Evolutionary conservation across 2,113 vertebrate genomes (phyloP), one percentile per base, ranked within the genome.

Genomic region (Pangasianodon hypophthalmus): DNA sequence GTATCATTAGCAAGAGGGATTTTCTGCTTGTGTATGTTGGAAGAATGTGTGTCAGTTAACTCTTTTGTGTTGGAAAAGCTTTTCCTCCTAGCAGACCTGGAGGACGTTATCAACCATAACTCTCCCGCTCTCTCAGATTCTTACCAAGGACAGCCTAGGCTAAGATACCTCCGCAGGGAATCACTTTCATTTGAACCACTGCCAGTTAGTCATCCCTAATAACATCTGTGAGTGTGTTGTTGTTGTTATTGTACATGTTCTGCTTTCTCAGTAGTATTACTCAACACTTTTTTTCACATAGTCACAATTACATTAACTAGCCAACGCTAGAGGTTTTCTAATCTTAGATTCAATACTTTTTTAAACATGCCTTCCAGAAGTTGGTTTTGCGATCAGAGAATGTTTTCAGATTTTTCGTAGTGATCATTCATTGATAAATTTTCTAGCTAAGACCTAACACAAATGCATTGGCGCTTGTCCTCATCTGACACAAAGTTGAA

Each of bases 1-100:
- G 90, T 79, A 84, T 90, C 90, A 90, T 92, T 92, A 88, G 54
- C 69, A 46, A 73, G 52, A 54, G 24, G 71, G 86, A 81, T 92
- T 91, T 80, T 88, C 56, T 88, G 48, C 41, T 86, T 71, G 50
- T 67, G 62, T 81, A n/a, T 80, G 60, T 88, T 64, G 58, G 29
- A n/a, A 32, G 84, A 60, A 75, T 83, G 86, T 69, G 71, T 64
- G 24, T 41, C 58, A 85, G 71, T 73, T 71, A 71, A 60, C 83
- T 50, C 58, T 77, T 37, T 54, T 80, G 41, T 85, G 54, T 80
- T 64, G 8, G 54, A 80, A 84, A 48, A 89, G 41, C 52, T 69
- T 24, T 32, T 56, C 48, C 16, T 69, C 21, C 58, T 79, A 56
- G 56, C 48, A 37, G 60, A 41, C 24, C 18, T 69, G 60, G 19